Percentiles rank a stretch among this genome's conserved stretches.
phyloP scores from a whole-genome alignment of 2,797 vertebrate genomes.

The Chaetodon trifasciatus region DNA sequence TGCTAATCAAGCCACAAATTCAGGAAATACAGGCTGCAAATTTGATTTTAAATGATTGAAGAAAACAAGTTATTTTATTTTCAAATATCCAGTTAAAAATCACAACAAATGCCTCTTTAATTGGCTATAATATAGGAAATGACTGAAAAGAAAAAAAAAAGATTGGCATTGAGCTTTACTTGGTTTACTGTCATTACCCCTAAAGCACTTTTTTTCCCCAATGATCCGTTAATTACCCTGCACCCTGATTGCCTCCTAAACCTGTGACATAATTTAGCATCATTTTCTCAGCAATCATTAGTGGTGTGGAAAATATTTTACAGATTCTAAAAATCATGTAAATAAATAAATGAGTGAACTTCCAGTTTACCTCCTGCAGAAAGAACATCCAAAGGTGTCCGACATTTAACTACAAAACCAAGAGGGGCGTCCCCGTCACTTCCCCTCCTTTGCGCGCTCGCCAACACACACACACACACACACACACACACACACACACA shows the following conservation, averaged over 20 bases:
- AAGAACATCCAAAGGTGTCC: slow-evolving; percentile 41
- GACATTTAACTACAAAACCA: slow-evolving; percentile 45
- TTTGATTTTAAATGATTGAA: slow-evolving; percentile 22
- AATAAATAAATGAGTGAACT: slow-evolving; percentile 13
- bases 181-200: slow-evolving; percentile 17
- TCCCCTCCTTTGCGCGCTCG: slow-evolving; percentile 56
- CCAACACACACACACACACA: slow-evolving; percentile 48
- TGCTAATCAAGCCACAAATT: slow-evolving; percentile 33
- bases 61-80: slow-evolving; percentile 8
- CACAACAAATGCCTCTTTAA: neutral
- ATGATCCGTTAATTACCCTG: slow-evolving; percentile 20
- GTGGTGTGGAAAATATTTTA: neutral
- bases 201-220: slow-evolving; percentile 15
- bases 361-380: neutral
- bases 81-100: slow-evolving; percentile 26
- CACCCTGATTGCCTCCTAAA: slow-evolving; percentile 1
- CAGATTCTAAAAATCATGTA: neutral
- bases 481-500: neutral
- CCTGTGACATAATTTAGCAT: slow-evolving; percentile 7
- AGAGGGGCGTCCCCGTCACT: slow-evolving; percentile 71
- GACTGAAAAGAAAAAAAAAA: neutral
- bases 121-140: slow-evolving; percentile 16
- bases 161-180: slow-evolving; percentile 29
- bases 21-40: neutral
- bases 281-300: neutral